phyloP scores from a whole-genome alignment of 2,113 vertebrate species.

The Corydoras sp. region DNA sequence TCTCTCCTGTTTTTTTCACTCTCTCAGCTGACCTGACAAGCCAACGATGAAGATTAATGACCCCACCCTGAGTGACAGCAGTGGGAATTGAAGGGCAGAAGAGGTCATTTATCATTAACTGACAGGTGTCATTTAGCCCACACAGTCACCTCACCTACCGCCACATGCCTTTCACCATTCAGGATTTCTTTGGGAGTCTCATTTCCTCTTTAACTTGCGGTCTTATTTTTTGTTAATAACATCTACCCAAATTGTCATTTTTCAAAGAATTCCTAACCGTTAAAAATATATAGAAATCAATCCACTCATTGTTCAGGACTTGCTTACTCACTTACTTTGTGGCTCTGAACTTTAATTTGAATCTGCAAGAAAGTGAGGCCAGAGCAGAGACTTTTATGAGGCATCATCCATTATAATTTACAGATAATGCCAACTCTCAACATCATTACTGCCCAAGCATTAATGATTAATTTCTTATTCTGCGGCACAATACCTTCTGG shows the following conservation, averaged over 20 bases:
- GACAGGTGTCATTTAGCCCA: constrained; percentile 97
- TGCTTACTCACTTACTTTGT: constrained; percentile 66
- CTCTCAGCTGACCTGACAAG: constrained; percentile 83
- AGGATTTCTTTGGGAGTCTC: constrained; percentile 37
- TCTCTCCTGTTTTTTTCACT: constrained; percentile 37
- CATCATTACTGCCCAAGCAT: constrained; percentile 64
- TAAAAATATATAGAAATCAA: constrained; percentile 95
- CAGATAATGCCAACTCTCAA: constrained; percentile 63
- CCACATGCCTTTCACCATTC: constrained; percentile 40
- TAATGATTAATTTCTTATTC: constrained; percentile 66
- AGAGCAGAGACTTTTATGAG: constrained; percentile 65
- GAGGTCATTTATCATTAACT: constrained; percentile 97
- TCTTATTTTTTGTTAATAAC: constrained; percentile 76
- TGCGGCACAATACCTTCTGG: constrained; percentile 55
- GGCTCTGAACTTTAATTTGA: constrained; percentile 78
- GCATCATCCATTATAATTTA: constrained; percentile 83
- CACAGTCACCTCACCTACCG: constrained; percentile 56
- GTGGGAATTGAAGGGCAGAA: constrained; percentile 83
- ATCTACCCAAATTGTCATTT: constrained; percentile 85
- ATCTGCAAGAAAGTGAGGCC: constrained; percentile 67
- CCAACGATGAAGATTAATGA: constrained; percentile 97
- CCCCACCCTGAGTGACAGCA: constrained; percentile 96
- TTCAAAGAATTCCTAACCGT: constrained; percentile 80
- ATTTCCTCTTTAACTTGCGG: constrained; percentile 15
- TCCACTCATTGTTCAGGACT: constrained; percentile 73